Evolutionary conservation across 2,113 vertebrate species (phyloP), one percentile per base, ranked within the genome.

Genomic region (Peucedramus taeniatus): DNA sequence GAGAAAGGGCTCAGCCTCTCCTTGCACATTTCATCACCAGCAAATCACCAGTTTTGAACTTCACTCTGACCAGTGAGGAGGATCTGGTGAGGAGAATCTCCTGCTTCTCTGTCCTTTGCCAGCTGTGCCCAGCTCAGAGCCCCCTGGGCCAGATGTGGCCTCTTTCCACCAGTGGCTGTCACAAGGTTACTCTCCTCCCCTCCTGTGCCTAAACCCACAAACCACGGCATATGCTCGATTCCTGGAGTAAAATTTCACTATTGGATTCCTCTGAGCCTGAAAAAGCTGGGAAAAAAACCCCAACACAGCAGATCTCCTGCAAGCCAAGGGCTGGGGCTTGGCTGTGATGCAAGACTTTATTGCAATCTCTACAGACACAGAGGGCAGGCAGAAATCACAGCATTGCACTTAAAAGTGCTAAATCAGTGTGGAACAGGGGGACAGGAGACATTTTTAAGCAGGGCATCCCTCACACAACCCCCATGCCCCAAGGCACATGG

Each of bases 401-500:
- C 9, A 2, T 20, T n/a, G 27, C 27, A 3, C 39, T 87, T 11
- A 15, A 28, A 49, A 33, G 20, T 3, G 2, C 78, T 27, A 26
- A 79, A 71, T 83, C 63, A 24, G 51, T 4, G 30, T 9, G 42
- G 42, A 20, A 83, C 9, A 17, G 33, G n/a, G 26, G 5, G 5
- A 61, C 6, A 11, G 37, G 72, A 75, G 53, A 26, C 2, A 9
- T 53, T 80, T 71, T 39, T 35, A 57, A 20, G n/a, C 51, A 40
- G 18, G 11, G 37, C 30, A 51, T 11, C 47, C 42, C 30, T 51
- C 51, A 56, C 45, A 44, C 22, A 69, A 68, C 68, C 13, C 47
- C 39, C 0, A 0, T 49, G 39, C 3, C 37, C 53, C 6, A 20
- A 24, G 20, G 17, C 37, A 31, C 0, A 0, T 3, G 31, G 65